Evolutionary conservation across 2,797 vertebrate genomes (phyloP), one percentile per base, ranked within the genome.

Genomic region (Pangasius mekongensis): DNA sequence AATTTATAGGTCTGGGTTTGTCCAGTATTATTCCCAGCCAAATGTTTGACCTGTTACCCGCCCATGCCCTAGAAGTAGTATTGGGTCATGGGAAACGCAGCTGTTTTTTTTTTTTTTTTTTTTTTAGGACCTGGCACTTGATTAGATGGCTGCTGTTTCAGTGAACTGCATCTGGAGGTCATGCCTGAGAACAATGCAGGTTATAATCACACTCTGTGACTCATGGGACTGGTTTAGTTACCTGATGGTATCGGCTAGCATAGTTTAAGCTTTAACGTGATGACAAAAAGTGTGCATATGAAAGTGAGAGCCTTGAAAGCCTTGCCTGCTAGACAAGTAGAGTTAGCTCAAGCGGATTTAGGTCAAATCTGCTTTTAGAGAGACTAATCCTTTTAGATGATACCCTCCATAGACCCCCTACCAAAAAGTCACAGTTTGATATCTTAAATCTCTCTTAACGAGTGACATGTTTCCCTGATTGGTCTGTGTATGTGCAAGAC

Each of bases 191-290:
- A 86, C 60, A 86, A 85, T 86, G 49, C 64, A 67, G 80, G 20
- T 56, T 43, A 73, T 58, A 64, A 77, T 83, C 49, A 54, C 20
- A 8, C 39, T 91, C 56, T 87, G 85, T 92, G 43, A 86, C 92
- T 91, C 88, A 76, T 36, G 64, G 60, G 92, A 92, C 92, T 84
- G 83, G 84, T 91, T 93, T 94, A 90, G 88, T 87, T 88, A 87
- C 88, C 83, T 84, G 43, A 49, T 77, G 77, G 89, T 89, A 74
- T 89, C 73, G 43, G 77, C 10, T 52, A 73, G 69, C 64, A 83
- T 69, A 36, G 36, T 78, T 83, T 36, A 82, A 49, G 66, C 64
- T 54, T 52, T 60, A 36, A 14, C 33, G 74, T 54, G 30, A 66
- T 64, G 81, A 83, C 47, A 10, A 52, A 39, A 62, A 52, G 18